Percentiles rank a stretch among this genome's conserved stretches.
phyloP scores from a whole-genome alignment of 1,140 invertebrate species.

The Dreissena polymorpha region DNA sequence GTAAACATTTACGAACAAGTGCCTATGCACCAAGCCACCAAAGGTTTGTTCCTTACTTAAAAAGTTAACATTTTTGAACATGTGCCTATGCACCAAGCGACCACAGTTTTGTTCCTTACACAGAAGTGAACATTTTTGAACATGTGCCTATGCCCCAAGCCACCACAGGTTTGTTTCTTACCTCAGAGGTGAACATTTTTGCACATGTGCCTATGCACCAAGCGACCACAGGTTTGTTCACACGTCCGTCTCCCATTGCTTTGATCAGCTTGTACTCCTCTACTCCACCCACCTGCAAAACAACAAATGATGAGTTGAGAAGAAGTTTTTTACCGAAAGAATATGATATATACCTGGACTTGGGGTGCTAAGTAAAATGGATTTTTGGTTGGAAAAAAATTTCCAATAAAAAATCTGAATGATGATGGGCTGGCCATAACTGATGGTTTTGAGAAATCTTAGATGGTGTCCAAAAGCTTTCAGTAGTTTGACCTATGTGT shows the following conservation, averaged over 20 bases:
- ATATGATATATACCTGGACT: too few species aligned
- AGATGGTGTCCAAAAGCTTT: too few species aligned
- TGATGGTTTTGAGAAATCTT: too few species aligned
- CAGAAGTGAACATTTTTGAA: conserved; percentile 93
- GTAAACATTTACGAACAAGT: conserved; percentile 94
- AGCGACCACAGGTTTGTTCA: conserved; percentile 97
- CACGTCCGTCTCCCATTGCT: conserved; percentile 89
- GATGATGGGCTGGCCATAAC: too few species aligned
- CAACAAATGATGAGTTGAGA: too few species aligned
- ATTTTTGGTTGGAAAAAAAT: too few species aligned
- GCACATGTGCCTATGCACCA: conserved; percentile 98
- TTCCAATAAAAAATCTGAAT: too few species aligned
- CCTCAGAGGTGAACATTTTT: conserved; percentile 94
- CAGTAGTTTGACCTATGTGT: too few species aligned
- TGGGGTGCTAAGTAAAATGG: too few species aligned
- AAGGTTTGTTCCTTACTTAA: conserved; percentile 94
- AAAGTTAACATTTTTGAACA: conserved; percentile 94
- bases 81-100: conserved; percentile 99
- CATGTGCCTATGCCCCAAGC: conserved; percentile 99
- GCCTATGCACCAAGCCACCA: conserved; percentile 99
- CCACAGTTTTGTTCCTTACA: conserved; percentile 93
- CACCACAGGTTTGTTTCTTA: conserved; percentile 95
- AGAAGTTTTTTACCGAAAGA: too few species aligned
- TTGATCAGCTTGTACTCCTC: conserved; percentile 99
- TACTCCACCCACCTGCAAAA: conserved; percentile 90